A percentile compares a stretch with the other conserved stretches of the same genome.
phyloP scores from a whole-genome alignment of 2,888 invertebrate species.

The Brachyptera risi region DNA sequence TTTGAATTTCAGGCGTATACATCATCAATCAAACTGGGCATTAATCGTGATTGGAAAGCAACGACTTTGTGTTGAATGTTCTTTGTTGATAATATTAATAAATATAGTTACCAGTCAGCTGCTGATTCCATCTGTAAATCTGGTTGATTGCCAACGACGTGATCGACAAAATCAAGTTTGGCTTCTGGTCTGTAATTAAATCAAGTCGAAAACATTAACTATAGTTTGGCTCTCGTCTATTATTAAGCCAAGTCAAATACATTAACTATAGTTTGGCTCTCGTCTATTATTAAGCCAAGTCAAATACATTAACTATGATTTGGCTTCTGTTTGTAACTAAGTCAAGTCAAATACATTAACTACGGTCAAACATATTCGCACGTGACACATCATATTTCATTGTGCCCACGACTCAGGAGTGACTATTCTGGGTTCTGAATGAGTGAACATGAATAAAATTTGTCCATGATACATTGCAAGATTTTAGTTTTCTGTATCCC shows the following conservation, averaged over 20 bases:
- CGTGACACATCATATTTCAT: too few species aligned
- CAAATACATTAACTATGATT: background rate
- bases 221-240: background rate
- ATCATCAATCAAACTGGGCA: background rate
- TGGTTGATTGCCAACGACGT: slow-evolving; percentile 96
- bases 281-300: background rate
- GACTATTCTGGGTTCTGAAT: too few species aligned
- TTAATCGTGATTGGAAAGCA: background rate
- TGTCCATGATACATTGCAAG: too few species aligned
- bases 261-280: background rate
- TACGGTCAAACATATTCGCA: background rate
- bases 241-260: too few species aligned
- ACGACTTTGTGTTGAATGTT: too few species aligned
- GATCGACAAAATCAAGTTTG: slow-evolving; percentile 87
- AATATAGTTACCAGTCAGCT: slow-evolving; percentile 70
- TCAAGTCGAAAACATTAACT: background rate
- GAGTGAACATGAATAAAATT: too few species aligned
- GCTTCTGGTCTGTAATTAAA: slow-evolving; percentile 56
- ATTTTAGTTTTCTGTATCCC: too few species aligned
- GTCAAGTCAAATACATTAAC: background rate
- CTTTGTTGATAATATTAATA: background rate
- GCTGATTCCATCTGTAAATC: slow-evolving; percentile 84
- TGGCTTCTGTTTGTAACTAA: background rate
- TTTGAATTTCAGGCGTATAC: background rate
- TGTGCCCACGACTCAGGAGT: too few species aligned